A percentile compares a stretch with the other conserved stretches of the same genome.
Conservation (phyloP, 1,140 invertebrate genomes). For the Drosophila arizonae region DNA sequence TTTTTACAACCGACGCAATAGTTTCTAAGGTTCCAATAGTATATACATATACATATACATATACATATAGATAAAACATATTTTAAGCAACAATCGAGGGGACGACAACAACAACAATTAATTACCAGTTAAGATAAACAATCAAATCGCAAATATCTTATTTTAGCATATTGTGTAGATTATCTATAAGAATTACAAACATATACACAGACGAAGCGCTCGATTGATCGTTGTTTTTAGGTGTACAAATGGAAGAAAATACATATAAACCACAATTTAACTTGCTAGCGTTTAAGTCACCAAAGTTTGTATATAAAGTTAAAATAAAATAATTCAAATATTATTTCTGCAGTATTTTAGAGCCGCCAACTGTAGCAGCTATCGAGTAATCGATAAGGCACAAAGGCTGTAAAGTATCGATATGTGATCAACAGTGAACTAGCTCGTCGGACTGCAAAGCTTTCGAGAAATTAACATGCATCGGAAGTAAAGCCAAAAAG, state of each 20-base stretch:
- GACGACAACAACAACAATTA: slow-evolving; percentile 43
- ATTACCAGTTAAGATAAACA: slow-evolving; percentile 49
- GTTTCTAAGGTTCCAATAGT: slow-evolving; percentile 15
- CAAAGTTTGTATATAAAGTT: slow-evolving; percentile 73
- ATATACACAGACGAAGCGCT: slow-evolving; percentile 8
- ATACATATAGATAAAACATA: slow-evolving; percentile 4
- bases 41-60: neutral
- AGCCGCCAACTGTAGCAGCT: neutral
- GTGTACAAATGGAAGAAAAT: slow-evolving; percentile 4
- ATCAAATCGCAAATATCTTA: slow-evolving; percentile 50
- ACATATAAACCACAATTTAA: slow-evolving; percentile 25
- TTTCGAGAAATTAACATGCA: too few species aligned
- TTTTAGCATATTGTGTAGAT: slow-evolving; percentile 34
- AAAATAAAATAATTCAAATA: slow-evolving; percentile 70
- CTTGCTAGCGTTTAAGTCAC: slow-evolving; percentile 65
- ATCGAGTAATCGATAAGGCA: neutral
- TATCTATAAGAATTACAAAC: slow-evolving; percentile 10
- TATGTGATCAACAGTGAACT: neutral
- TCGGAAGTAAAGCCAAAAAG: too few species aligned
- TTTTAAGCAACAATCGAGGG: slow-evolving; percentile 22
- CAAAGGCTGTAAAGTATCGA: neutral
- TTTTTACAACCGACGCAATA: slow-evolving; percentile 25
- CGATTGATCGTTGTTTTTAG: slow-evolving; percentile 31
- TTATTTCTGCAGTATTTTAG: neutral
- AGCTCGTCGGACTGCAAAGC: neutral